A percentile compares a stretch with the other conserved stretches of the same genome.
phyloP scores from a whole-genome alignment of 2,888 invertebrate genomes.

The Rhamnusium bicolor region DNA sequence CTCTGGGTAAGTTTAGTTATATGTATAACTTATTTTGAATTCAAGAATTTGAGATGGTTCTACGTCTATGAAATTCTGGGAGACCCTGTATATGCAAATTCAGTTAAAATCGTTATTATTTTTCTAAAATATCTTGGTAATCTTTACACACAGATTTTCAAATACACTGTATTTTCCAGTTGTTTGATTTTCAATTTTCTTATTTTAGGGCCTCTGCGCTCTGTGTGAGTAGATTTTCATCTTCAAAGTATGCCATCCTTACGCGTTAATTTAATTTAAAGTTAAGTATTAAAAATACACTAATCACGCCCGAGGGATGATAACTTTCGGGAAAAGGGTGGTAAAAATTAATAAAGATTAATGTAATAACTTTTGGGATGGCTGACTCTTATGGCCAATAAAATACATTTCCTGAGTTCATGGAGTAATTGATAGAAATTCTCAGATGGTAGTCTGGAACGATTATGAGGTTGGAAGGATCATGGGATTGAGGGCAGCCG shows the following conservation, averaged over 20 bases:
- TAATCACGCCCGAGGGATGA: conserved; percentile 9
- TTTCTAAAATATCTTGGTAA: no score
- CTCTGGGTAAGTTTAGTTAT: no score
- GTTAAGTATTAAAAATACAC: conserved; percentile 2
- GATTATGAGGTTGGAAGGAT: conserved; percentile 31
- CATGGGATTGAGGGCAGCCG: conserved; percentile 20
- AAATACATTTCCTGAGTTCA: conserved; percentile 6
- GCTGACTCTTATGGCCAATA: conserved; percentile 23
- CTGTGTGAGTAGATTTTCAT: no score
- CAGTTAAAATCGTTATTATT: no score
- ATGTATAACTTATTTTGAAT: no score
- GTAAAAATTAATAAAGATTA: conserved; percentile 31
- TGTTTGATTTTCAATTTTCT: no score
- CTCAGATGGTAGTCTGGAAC: conserved; percentile 15
- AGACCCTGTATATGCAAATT: no score
- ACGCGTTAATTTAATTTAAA: background rate
- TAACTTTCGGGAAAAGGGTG: background rate
- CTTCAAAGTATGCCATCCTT: background rate
- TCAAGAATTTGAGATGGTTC: no score
- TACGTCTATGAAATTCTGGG: no score
- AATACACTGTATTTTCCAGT: no score
- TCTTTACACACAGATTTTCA: no score
- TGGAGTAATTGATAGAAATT: conserved; percentile 30
- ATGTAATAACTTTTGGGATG: conserved; percentile 4
- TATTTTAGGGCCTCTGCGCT: no score